Conservation (phyloP, 2,113 vertebrate species). For the Canis aureus region DNA sequence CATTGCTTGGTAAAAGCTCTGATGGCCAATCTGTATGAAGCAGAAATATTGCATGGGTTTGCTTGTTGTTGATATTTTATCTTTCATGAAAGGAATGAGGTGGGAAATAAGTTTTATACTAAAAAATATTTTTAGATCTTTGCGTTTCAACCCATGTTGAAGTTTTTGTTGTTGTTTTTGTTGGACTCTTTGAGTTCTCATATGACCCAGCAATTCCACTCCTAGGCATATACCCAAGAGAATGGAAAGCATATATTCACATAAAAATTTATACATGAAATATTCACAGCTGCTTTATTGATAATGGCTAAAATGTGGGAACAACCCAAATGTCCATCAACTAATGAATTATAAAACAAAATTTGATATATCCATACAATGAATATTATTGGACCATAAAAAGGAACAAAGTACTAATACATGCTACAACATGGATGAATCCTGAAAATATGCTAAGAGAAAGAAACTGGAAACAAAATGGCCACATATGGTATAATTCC, state of each 20-base stretch:
- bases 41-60: background rate
- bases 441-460: background rate
- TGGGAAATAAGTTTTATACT: slow-evolving; percentile 23
- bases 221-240: background rate
- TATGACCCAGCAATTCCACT: background rate
- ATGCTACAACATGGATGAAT: background rate
- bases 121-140: slow-evolving; percentile 18
- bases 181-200: background rate
- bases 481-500: background rate
- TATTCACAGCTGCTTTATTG: background rate
- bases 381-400: background rate
- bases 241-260: slow-evolving; percentile 20
- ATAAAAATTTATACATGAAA: background rate
- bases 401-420: background rate
- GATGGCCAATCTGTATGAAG: background rate
- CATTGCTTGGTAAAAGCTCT: background rate
- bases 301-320: background rate
- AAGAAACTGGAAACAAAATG: background rate
- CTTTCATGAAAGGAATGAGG: background rate
- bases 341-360: background rate
- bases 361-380: background rate
- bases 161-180: background rate
- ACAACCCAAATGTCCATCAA: background rate
- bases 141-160: background rate
- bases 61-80: background rate